Evolutionary conservation across 2,113 vertebrate genomes (phyloP), one percentile per base, ranked within the genome.

Genomic region (Marmota monax): DNA sequence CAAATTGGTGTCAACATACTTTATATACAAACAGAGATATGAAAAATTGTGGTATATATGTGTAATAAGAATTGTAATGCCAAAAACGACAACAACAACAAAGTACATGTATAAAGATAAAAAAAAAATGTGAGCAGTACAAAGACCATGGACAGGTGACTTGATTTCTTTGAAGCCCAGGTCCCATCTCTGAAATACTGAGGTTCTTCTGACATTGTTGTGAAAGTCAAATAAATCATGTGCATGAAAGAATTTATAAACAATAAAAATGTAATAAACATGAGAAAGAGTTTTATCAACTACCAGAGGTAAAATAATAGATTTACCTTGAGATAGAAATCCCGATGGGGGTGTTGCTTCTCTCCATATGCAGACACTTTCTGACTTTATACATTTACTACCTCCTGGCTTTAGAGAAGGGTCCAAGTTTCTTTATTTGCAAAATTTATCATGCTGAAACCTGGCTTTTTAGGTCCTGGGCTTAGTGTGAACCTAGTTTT

Each of bases 211-310:
- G 69, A 86, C 56, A 29, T 89, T 42, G 39, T 37, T 76, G 12
- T 67, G 9, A 73, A 67, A 73, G 42, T 69, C 37, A 56, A 86
- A 76, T 65, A 63, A 85, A 67, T 23, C 23, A n/a, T 53, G 45
- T 34, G 0, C 25, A 34, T 65, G 58, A 32, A 48, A 85, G 69
- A 48, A 53, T 18, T 96, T 70, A 79, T 32, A 85, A 89, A 48
- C 32, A 56, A 73, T 88, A 65, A 88, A 94, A 96, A 73, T 37
- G 9, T 88, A 48, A 53, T 39, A 92, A 70, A 53, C 25, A 84
- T 37, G 53, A 61, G 45, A 37, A 63, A 86, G 45, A 45, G 69
- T 85, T 96, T 80, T 89, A 65, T 72, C 53, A 48, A 65, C 51
- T 18, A 7, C 16, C 72, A 73, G 29, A 61, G 14, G n/a, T 45